Conservation (phyloP, 2,888 invertebrate genomes). For the Agrotis puta region DNA sequence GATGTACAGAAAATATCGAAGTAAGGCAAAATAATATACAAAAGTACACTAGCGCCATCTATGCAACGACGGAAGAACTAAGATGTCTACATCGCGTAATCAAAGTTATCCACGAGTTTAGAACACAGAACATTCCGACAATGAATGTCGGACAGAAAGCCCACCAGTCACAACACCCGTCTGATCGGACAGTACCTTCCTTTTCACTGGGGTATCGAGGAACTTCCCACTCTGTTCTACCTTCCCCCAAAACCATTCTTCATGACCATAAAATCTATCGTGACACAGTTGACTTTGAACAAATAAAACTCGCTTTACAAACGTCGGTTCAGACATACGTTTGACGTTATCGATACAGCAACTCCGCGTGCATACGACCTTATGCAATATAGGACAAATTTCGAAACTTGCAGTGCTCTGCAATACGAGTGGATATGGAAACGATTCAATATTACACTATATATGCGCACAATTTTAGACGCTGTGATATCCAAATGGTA, state of each 20-base stretch:
- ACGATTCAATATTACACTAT: constrained; percentile 18
- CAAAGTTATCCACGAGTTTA: too few relatives aligned
- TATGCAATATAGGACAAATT: constrained; percentile 15
- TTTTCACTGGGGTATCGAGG: too few relatives aligned
- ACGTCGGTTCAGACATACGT: background rate
- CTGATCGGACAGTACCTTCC: too few relatives aligned
- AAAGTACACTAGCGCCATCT: too few relatives aligned
- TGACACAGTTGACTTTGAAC: constrained; percentile 12
- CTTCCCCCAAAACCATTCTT: too few relatives aligned
- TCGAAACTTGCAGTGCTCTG: background rate
- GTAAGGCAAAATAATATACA: too few relatives aligned
- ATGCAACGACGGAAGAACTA: too few relatives aligned
- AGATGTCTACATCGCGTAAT: too few relatives aligned
- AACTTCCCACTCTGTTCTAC: background rate
- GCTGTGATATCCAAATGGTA: background rate
- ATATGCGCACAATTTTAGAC: background rate
- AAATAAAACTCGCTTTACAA: constrained; percentile 8
- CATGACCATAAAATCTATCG: background rate
- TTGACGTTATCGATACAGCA: constrained; percentile 4
- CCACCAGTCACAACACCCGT: too few relatives aligned
- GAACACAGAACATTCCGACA: too few relatives aligned
- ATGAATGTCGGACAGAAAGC: too few relatives aligned
- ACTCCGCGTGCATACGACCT: constrained; percentile 14
- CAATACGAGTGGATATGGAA: constrained; percentile 18
- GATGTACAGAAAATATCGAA: too few relatives aligned